phyloP scores from a whole-genome alignment of 2,888 invertebrate species.

The Hydriomena furcata region DNA sequence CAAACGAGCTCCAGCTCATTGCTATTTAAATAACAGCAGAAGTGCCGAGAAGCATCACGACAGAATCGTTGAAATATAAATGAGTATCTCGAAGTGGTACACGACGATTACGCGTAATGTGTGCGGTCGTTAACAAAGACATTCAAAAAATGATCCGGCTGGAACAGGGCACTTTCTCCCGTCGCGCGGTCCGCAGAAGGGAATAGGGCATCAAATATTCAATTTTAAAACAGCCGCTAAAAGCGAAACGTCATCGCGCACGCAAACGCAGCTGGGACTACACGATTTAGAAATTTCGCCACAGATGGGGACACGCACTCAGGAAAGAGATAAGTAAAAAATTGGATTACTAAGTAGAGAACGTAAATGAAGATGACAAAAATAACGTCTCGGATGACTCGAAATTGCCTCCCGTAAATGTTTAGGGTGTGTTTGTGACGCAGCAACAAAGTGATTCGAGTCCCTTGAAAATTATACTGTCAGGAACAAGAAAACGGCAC shows the following conservation, averaged over 20 bases:
- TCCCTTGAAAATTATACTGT: constrained; percentile 77
- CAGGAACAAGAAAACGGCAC: constrained; percentile 79
- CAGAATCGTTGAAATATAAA: constrained; percentile 57
- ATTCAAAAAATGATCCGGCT: constrained; percentile 75
- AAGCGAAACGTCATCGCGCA: constrained; percentile 82
- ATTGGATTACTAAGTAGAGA: constrained; percentile 80
- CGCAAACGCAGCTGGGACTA: constrained; percentile 78
- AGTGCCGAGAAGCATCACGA: constrained; percentile 44
- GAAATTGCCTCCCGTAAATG: constrained; percentile 69
- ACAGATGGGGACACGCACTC: constrained; percentile 80
- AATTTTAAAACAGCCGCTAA: constrained; percentile 83
- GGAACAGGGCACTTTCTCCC: constrained; percentile 66
- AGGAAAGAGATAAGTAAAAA: constrained; percentile 76
- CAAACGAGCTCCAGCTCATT: neutral
- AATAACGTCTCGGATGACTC: constrained; percentile 69
- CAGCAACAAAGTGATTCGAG: constrained; percentile 64
- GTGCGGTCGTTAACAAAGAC: constrained; percentile 65
- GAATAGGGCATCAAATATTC: constrained; percentile 82
- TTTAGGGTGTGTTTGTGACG: constrained; percentile 73
- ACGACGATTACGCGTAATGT: constrained; percentile 62
- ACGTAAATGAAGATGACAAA: constrained; percentile 73
- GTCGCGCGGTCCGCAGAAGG: constrained; percentile 77
- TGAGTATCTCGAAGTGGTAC: constrained; percentile 54
- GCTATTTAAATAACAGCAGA: constrained; percentile 5
- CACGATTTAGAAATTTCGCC: constrained; percentile 79